Conservation (phyloP, 2,797 vertebrate genomes). For the Odontamblyopus lacepedii region DNA sequence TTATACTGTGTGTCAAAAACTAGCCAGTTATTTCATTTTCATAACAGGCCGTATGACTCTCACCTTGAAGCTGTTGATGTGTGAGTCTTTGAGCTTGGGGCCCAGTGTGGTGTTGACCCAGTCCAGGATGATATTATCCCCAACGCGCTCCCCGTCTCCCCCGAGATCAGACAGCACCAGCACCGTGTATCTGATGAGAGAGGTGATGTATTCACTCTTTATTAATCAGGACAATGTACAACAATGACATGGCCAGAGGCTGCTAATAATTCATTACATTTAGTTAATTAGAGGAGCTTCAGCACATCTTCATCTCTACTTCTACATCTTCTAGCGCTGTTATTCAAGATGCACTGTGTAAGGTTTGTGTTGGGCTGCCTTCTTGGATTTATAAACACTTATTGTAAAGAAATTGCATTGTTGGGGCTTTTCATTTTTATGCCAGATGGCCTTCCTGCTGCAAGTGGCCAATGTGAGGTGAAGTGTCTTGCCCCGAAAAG, state of each 20-base stretch:
- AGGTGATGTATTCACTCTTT: neutral
- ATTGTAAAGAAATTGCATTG: too few relatives aligned
- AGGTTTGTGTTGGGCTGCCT: too few relatives aligned
- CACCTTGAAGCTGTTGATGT: constrained; percentile 94
- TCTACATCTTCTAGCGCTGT: too few relatives aligned
- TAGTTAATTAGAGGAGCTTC: neutral
- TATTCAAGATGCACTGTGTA: too few relatives aligned
- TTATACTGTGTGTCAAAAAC: too few relatives aligned
- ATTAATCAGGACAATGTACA: neutral
- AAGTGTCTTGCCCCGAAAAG: too few relatives aligned
- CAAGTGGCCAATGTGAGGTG: too few relatives aligned
- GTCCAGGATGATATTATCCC: constrained; percentile 89
- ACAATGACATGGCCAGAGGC: neutral
- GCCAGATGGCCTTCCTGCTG: too few relatives aligned
- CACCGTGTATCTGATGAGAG: constrained; percentile 85
- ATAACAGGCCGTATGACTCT: constrained; percentile 17
- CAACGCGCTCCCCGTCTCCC: constrained; percentile 90
- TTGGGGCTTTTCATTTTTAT: too few relatives aligned
- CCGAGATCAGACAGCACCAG: constrained; percentile 91
- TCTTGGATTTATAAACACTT: too few relatives aligned
- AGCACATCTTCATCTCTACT: neutral
- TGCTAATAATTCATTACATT: neutral
- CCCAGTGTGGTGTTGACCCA: constrained; percentile 93
- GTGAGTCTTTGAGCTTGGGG: constrained; percentile 81
- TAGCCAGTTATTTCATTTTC: too few relatives aligned